These are phyloP conservation scores for Tragelaphus buxtoni DNA, from an alignment of 2,113 vertebrate species.

Conservation along the genomic window DNA sequence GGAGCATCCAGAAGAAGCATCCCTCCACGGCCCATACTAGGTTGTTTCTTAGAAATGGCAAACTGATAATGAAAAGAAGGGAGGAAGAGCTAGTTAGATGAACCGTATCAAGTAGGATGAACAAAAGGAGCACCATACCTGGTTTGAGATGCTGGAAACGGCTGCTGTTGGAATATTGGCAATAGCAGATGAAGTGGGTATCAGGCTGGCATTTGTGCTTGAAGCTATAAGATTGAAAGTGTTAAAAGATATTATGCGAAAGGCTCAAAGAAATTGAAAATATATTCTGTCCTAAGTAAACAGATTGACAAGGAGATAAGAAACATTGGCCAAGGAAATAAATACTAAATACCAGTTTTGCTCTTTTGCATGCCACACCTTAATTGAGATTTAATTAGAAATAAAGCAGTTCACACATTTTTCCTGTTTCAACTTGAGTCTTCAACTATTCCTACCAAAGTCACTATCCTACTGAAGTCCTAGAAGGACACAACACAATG, in stretches of 20 bases:
- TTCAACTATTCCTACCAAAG: neutral
- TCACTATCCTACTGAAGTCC: neutral
- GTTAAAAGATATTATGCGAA: conserved; percentile 9
- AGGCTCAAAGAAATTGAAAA: neutral
- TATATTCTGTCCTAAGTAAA: neutral
- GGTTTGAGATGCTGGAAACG: conserved; percentile 84
- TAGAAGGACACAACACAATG: neutral
- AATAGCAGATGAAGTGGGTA: conserved; percentile 79
- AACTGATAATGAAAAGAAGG: neutral
- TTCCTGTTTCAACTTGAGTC: neutral
- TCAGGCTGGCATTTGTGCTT: conserved; percentile 83
- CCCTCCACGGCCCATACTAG: neutral
- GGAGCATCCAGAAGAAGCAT: neutral
- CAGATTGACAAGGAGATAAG: conserved; percentile 7
- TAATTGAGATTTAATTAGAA: conserved; percentile 35
- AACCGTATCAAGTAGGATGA: neutral
- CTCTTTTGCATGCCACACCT: neutral
- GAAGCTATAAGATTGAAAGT: conserved; percentile 77
- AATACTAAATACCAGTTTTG: neutral
- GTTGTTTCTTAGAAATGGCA: neutral
- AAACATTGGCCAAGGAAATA: neutral
- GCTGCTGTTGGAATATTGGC: conserved; percentile 83
- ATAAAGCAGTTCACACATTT: conserved; percentile 11
- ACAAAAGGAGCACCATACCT: conserved; percentile 79
- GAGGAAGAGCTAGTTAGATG: neutral